phyloP scores from a whole-genome alignment of 2,888 invertebrate species.

The Pristionchus fissidentatus region DNA sequence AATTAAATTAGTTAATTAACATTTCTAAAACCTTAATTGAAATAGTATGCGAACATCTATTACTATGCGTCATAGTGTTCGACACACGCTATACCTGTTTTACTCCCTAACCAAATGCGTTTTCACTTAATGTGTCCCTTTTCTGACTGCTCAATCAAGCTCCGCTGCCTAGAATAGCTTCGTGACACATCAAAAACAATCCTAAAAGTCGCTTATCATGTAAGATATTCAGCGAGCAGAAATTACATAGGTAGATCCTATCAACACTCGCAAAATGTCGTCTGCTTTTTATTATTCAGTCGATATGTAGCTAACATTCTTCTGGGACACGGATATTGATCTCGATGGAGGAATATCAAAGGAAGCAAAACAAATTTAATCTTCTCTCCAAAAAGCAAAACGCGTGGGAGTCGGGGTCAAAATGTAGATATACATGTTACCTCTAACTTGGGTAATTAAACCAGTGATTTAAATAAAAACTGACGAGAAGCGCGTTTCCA shows the following conservation, averaged over 20 bases:
- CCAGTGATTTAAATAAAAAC: background rate
- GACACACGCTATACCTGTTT: background rate
- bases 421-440: background rate
- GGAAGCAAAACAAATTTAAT: background rate
- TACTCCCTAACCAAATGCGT: background rate
- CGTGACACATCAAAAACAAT: too few relatives aligned
- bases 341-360: background rate
- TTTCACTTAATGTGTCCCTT: background rate
- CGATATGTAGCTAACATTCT: too few relatives aligned
- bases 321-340: background rate
- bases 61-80: too few relatives aligned
- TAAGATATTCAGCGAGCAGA: too few relatives aligned
- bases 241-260: too few relatives aligned
- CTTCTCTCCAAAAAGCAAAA: background rate
- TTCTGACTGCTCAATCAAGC: background rate
- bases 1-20: background rate
- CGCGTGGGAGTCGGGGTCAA: background rate
- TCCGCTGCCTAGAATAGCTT: too few relatives aligned
- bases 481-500: conserved; percentile 7
- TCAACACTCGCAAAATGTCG: too few relatives aligned
- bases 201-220: too few relatives aligned
- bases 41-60: background rate
- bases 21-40: background rate
- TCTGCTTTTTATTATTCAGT: too few relatives aligned
- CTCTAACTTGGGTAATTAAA: too few relatives aligned